Conservation (phyloP, 2,797 vertebrate genomes). For the Champsocephalus esox region DNA sequence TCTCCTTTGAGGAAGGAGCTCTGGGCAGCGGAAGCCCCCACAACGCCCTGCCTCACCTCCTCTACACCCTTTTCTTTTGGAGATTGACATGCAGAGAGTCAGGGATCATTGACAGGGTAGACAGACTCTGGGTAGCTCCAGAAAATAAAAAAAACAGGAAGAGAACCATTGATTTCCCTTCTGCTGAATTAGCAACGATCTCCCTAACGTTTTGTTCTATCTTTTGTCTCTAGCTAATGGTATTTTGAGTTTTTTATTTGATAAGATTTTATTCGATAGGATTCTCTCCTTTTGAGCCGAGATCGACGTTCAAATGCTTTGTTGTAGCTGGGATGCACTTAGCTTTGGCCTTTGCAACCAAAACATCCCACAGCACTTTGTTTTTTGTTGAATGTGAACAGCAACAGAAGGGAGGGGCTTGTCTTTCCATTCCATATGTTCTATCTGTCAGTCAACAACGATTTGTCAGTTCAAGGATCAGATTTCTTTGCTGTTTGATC, state of each 20-base stretch:
- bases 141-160: conserved; percentile 42
- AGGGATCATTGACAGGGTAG: conserved; percentile 17
- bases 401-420: conserved; percentile 11
- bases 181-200: conserved; percentile 76
- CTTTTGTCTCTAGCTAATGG: conserved; percentile 67
- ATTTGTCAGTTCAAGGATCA: conserved; percentile 15
- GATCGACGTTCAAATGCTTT: conserved; percentile 48
- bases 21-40: conserved; percentile 28
- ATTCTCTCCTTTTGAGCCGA: conserved; percentile 20
- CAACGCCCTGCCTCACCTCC: conserved; percentile 14
- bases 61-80: neutral
- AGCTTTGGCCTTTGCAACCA: conserved; percentile 42
- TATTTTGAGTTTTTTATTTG: conserved; percentile 62
- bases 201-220: conserved; percentile 52
- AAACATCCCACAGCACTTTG: conserved; percentile 61
- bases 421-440: conserved; percentile 8
- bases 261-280: conserved; percentile 66
- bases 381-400: conserved; percentile 30
- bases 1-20: conserved; percentile 40
- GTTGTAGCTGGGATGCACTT: conserved; percentile 51
- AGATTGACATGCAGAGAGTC: conserved; percentile 45
- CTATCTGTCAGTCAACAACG: conserved; percentile 32
- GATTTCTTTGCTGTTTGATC: conserved; percentile 21
- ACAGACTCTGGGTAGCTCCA: conserved; percentile 29
- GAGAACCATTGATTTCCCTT: conserved; percentile 70